Conservation (phyloP, 2,888 invertebrate species). For the Pseudococcus jackbeardsleyi region DNA sequence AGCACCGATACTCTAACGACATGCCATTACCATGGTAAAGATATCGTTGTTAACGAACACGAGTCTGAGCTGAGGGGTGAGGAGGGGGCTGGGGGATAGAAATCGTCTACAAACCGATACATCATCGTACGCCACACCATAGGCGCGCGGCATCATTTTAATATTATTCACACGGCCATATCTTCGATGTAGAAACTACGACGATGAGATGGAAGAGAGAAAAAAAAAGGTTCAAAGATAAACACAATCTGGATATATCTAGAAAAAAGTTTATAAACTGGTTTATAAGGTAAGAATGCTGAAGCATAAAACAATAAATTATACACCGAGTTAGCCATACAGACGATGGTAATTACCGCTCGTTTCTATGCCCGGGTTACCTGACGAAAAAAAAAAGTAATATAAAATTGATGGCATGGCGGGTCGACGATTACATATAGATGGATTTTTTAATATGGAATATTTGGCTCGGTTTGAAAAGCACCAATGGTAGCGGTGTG, state of each 20-base stretch:
- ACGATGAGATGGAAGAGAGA: not conserved
- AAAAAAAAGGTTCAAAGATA: not conserved
- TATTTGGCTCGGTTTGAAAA: too few species aligned
- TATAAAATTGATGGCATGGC: too few species aligned
- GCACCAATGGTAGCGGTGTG: too few species aligned
- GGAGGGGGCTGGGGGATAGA: not conserved
- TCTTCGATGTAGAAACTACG: conserved; percentile 9
- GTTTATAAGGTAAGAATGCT: conserved; percentile 18
- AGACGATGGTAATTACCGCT: not conserved
- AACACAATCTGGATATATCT: not conserved
- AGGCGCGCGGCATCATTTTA: conserved; percentile 32
- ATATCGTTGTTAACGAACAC: conserved; percentile 21
- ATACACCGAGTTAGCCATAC: conserved; percentile 20
- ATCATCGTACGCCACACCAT: conserved; percentile 31
- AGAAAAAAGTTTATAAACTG: not conserved
- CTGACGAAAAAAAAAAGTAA: not conserved
- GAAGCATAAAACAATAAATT: conserved; percentile 43
- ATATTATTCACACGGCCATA: conserved; percentile 40
- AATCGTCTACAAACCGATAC: conserved; percentile 30
- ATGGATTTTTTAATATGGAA: too few species aligned
- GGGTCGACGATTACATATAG: too few species aligned
- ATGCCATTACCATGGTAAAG: conserved; percentile 21
- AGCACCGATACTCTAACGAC: conserved; percentile 21
- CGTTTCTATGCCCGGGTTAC: not conserved
- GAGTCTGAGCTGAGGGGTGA: too few species aligned